phyloP scores from a whole-genome alignment of 1,140 invertebrate genomes.

The Heterodera carotae region DNA sequence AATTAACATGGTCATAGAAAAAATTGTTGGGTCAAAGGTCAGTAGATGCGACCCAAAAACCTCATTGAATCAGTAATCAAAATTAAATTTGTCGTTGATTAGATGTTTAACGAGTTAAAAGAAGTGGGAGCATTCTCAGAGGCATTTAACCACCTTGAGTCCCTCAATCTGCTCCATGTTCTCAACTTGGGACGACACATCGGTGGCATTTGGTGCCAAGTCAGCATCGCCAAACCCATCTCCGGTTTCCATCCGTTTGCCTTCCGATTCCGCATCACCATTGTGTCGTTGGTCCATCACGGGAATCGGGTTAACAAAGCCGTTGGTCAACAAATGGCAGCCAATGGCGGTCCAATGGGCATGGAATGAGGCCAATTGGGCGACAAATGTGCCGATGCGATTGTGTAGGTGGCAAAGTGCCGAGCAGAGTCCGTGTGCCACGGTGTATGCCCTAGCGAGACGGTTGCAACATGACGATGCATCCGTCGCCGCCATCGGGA shows the following conservation, averaged over 20 bases:
- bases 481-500: neutral
- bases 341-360: conserved; percentile 36
- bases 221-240: conserved; percentile 58
- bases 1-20: neutral
- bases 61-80: too few species aligned
- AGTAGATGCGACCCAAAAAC: too few species aligned
- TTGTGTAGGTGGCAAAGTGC: conserved; percentile 3
- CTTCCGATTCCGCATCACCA: conserved; percentile 69
- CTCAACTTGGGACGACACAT: conserved; percentile 90
- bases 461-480: neutral
- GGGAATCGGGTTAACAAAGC: conserved; percentile 84
- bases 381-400: conserved; percentile 9
- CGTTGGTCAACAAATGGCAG: conserved; percentile 66
- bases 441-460: neutral
- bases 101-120: too few species aligned
- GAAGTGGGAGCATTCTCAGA: too few species aligned
- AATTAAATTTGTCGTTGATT: too few species aligned
- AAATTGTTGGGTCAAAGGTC: neutral
- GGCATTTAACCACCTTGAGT: conserved; percentile 46
- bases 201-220: conserved; percentile 72
- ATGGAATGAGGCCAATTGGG: conserved; percentile 23
- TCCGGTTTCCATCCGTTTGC: conserved; percentile 50
- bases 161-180: conserved; percentile 78
- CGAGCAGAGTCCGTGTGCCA: neutral
- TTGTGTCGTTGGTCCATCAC: conserved; percentile 71